A percentile compares a stretch with the other conserved stretches of the same genome.
phyloP scores from a whole-genome alignment of 2,113 vertebrate species.

The Danionella cerebrum region DNA sequence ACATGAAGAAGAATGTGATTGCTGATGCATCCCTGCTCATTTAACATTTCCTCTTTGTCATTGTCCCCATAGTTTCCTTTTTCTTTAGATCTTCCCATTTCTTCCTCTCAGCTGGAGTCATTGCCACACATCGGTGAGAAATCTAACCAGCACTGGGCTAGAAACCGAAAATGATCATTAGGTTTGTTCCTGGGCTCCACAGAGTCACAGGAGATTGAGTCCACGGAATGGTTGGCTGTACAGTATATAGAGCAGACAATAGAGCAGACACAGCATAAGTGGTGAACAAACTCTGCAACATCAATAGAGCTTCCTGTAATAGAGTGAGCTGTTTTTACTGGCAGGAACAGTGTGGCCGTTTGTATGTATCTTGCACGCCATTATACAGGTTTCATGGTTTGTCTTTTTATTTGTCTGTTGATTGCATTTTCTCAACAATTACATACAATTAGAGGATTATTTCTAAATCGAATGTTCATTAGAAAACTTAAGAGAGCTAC shows the following conservation, averaged over 20 bases:
- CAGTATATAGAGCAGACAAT: neutral
- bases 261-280: neutral
- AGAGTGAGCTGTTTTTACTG: neutral
- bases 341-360: neutral
- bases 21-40: neutral
- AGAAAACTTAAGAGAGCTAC: no score
- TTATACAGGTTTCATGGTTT: neutral
- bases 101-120: neutral
- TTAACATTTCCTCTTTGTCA: conserved; percentile 1
- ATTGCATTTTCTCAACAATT: no score
- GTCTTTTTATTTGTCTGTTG: no score
- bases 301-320: neutral
- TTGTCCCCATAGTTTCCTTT: neutral
- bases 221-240: neutral
- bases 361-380: neutral
- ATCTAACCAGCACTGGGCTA: neutral
- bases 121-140: neutral
- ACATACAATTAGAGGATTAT: no score
- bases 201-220: neutral
- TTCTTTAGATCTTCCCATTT: neutral
- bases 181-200: conserved; percentile 11
- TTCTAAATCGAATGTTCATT: no score
- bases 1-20: neutral
- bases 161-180: conserved; percentile 19
- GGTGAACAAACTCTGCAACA: neutral